These are phyloP conservation scores for Drosophila suzukii DNA, from an alignment of 1,140 invertebrate genomes.

Conservation along the genomic window DNA sequence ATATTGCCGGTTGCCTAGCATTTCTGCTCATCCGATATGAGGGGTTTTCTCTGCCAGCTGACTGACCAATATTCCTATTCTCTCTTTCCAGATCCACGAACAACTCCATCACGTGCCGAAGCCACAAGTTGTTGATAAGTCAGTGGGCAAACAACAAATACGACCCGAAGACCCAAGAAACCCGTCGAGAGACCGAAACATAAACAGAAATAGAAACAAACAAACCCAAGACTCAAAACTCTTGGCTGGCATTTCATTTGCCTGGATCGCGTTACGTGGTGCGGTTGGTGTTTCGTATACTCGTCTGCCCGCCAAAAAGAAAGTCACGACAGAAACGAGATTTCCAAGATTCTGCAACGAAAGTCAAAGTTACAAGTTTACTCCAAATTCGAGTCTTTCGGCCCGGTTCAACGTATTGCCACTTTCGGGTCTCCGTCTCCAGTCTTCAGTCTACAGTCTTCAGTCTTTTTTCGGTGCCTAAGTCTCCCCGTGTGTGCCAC, in stretches of 20 bases:
- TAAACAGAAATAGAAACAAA: constrained; percentile 40
- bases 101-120: constrained; percentile 48
- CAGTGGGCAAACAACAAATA: constrained; percentile 34
- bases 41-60: background rate
- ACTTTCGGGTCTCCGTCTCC: constrained; percentile 11
- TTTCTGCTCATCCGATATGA: background rate
- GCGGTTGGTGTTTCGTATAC: constrained; percentile 42
- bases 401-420: constrained; percentile 69
- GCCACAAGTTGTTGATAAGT: constrained; percentile 52
- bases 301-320: constrained; percentile 70
- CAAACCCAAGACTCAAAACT: constrained; percentile 30
- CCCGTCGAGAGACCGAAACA: constrained; percentile 24
- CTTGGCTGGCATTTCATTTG: constrained; percentile 67
- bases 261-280: constrained; percentile 63
- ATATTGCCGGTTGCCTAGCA: constrained; percentile 27
- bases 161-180: constrained; percentile 33
- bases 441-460: background rate
- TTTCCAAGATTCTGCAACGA: constrained; percentile 82
- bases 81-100: constrained; percentile 27
- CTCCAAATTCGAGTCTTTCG: constrained; percentile 54
- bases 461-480: constrained; percentile 13
- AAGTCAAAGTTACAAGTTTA: constrained; percentile 82
- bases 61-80: constrained; percentile 1
- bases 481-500: constrained; percentile 61
- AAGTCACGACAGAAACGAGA: constrained; percentile 81